Evolutionary conservation across 2,113 vertebrate genomes (phyloP), one percentile per base, ranked within the genome.

Genomic region (Equus przewalskii): DNA sequence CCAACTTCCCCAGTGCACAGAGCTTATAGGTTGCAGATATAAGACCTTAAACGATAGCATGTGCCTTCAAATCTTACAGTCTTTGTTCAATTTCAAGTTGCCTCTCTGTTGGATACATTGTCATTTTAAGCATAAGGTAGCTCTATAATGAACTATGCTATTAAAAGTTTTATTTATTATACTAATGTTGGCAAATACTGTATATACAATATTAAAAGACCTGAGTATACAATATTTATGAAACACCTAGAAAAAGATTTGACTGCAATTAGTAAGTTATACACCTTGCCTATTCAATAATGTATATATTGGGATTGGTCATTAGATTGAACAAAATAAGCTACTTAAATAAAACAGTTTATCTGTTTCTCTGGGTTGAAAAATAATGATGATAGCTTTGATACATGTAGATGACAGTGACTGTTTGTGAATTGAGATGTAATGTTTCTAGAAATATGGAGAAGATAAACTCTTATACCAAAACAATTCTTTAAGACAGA

Each of bases 191-290:
- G 6, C 24, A 58, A 88, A 44, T n/a, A 30, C 51, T 78, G 5
- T 46, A 58, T n/a, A 65, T 33, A 60, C 11, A 36, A 49, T 73
- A 82, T 64, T 76, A 69, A 75, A 95, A 90, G 11, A 76, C 18
- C 6, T 6, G 10, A 62, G 28, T 22, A 83, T 8, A 51, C 41
- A 62, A 72, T 93, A 84, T 44, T 16, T 81, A 30, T 56, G 72
- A 69, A n/a, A 70, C 22, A 69, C 46, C 18, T 88, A 88, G 22
- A 90, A 83, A 60, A 91, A 88, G 24, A 94, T 92, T 89, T 93
- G 12, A 87, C 14, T n/a, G 1, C 13, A 79, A 51, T 94, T 83
- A 64, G 4, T 60, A 28, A 85, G 19, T 46, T 64, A 88, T 62
- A 76, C 1, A 51, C 22, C 46, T 72, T 65, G 8, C 13, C 70